Evolutionary conservation across 2,888 invertebrate genomes (phyloP), one percentile per base, ranked within the genome.

Genomic region (Cheilosia impressa): DNA sequence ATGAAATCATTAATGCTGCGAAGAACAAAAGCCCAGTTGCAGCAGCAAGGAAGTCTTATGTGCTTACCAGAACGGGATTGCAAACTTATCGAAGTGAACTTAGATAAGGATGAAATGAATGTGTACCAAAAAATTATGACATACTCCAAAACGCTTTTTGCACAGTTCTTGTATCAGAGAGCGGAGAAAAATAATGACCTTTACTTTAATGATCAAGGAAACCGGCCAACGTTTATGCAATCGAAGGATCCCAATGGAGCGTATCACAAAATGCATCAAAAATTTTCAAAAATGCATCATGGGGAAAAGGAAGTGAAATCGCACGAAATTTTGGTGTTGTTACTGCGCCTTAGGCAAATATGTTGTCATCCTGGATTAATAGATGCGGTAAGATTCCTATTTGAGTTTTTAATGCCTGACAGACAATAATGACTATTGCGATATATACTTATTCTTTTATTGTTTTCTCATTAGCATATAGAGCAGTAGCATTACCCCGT

Each of bases 291-390:
- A 31, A 89, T 95, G 73, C 94, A 95, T 90, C 94, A 94, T 90
- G 92, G 93, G 77, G 92, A 92, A 60, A 93, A 94, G 89, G 93
- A 95, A 88, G 94, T 94, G 66, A 93, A 94, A 90, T 93, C 94
- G 50, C 93, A 95, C 93, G 94, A 95, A 92, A 96, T 97, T 91
- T 92, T 99, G 87, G 96, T 98, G 0, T 93, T 98, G 2, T 91
- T 99, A 15, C 92, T 98, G 72, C 94, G 98, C 13, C 92, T 99
- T 78, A 94, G 98, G 0, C 98, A 99, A 91, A 95, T 97, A 79
- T 97, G 97, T 90, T 96, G 97, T 90, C 98, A 98, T 93, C 96
- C 98, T 34, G 95, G 96, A 0, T 93, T 99, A 17, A 96, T 98
- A 88, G 94, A 94, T 89, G 91, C 94, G 77, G 95, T 95, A 91